Percentiles rank a stretch among this genome's conserved stretches.
These are phyloP conservation scores for Trichogramma dendrolimi DNA, from an alignment of 2,888 invertebrate species.

Conservation along the genomic window DNA sequence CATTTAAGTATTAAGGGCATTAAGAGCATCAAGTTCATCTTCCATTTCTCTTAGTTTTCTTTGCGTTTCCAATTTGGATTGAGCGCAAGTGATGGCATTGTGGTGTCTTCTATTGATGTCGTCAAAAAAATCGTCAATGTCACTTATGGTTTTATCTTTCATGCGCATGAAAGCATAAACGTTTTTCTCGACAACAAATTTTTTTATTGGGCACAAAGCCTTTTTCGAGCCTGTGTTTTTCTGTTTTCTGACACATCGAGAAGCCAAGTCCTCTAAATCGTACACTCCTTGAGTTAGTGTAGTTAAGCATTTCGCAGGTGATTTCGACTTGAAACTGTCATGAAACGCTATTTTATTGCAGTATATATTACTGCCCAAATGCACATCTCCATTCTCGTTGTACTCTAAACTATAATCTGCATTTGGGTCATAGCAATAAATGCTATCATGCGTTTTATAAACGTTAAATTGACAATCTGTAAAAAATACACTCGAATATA, in stretches of 20 bases:
- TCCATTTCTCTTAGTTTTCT: too few species aligned
- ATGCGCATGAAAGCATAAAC: neutral
- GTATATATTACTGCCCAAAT: too few species aligned
- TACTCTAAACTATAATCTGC: too few species aligned
- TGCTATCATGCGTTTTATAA: too few species aligned
- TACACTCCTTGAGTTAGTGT: conserved; percentile 2
- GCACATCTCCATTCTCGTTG: too few species aligned
- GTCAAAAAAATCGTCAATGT: neutral
- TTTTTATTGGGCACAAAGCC: neutral
- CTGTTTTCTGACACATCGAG: neutral
- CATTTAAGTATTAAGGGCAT: too few species aligned
- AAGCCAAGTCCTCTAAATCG: neutral
- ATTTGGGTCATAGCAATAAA: too few species aligned
- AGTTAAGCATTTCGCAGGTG: neutral
- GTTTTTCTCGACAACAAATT: neutral
- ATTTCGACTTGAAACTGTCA: neutral
- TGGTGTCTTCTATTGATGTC: neutral
- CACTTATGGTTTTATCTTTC: neutral
- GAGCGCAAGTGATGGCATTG: neutral
- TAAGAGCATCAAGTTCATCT: too few species aligned
- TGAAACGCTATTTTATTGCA: neutral
- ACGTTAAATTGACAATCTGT: too few species aligned
- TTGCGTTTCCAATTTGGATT: too few species aligned
- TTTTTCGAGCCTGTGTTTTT: neutral
- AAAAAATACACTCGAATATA: too few species aligned